Evolutionary conservation across 2,888 invertebrate species (phyloP).

Genomic region (Heliconius sara): DNA sequence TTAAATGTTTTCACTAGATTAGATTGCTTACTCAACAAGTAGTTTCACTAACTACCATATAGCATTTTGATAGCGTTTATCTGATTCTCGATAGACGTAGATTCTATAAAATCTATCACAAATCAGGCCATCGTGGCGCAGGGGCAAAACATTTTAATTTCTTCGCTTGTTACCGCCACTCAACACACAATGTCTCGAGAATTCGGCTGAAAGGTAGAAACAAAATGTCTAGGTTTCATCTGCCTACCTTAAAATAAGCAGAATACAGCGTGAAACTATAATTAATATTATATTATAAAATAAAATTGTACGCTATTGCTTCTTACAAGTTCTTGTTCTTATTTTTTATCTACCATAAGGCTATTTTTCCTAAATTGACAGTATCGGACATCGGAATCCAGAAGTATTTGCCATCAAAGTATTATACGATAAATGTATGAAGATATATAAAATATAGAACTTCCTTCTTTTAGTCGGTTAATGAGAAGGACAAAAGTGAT

Average conservation of each 20-base stretch:
- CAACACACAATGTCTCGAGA: background rate
- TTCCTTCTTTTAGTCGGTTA: too few species aligned
- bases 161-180: background rate
- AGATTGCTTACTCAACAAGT: constrained; percentile 14
- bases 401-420: too few species aligned
- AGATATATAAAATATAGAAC: too few species aligned
- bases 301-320: too few species aligned
- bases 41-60: background rate
- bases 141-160: too few species aligned
- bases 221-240: background rate
- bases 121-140: background rate
- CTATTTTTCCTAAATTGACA: too few species aligned
- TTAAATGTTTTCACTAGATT: constrained; percentile 18
- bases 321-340: background rate
- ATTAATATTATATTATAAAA: too few species aligned
- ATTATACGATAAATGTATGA: too few species aligned
- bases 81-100: background rate
- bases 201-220: background rate
- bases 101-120: background rate
- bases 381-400: too few species aligned
- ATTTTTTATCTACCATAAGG: too few species aligned
- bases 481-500: too few species aligned
- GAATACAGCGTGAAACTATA: too few species aligned
- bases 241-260: background rate
- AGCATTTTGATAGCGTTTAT: background rate